phyloP scores from a whole-genome alignment of 2,888 invertebrate genomes.

The Dexiosoma caninum region DNA sequence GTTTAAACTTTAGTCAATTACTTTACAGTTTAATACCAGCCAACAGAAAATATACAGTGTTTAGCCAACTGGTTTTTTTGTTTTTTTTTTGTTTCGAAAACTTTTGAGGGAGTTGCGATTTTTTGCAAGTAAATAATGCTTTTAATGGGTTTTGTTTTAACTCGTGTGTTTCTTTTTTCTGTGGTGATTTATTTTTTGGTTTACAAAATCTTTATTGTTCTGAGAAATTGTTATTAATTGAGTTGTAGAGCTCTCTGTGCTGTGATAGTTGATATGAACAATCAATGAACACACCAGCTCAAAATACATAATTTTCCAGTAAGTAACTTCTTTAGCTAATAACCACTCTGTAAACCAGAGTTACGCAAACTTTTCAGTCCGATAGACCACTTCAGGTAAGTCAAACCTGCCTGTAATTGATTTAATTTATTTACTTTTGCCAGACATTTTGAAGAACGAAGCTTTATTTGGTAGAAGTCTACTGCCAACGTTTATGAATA shows the following conservation, averaged over 20 bases:
- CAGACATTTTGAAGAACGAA: too few species aligned
- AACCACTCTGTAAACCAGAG: background rate
- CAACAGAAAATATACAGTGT: background rate
- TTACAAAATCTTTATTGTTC: constrained; percentile 70
- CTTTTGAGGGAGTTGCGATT: background rate
- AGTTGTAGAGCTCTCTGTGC: constrained; percentile 68
- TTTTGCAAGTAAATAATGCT: background rate
- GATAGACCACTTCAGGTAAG: background rate
- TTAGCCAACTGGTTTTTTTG: too few species aligned
- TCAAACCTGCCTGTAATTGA: too few species aligned
- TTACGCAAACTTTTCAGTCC: background rate
- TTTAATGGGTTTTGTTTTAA: constrained; percentile 19
- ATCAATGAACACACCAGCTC: constrained; percentile 56
- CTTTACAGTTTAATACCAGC: constrained; percentile 14
- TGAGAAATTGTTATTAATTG: constrained; percentile 77
- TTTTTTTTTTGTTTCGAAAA: background rate
- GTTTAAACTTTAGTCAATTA: constrained; percentile 18
- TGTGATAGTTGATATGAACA: constrained; percentile 64
- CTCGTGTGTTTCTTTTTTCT: background rate
- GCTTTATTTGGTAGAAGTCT: too few species aligned
- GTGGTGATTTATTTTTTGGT: background rate
- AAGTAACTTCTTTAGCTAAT: background rate
- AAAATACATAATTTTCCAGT: constrained; percentile 5
- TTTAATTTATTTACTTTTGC: too few species aligned
- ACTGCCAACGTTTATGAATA: too few species aligned